Conservation (phyloP, 2,888 invertebrate species). For the Tetrapedia diversipes region DNA sequence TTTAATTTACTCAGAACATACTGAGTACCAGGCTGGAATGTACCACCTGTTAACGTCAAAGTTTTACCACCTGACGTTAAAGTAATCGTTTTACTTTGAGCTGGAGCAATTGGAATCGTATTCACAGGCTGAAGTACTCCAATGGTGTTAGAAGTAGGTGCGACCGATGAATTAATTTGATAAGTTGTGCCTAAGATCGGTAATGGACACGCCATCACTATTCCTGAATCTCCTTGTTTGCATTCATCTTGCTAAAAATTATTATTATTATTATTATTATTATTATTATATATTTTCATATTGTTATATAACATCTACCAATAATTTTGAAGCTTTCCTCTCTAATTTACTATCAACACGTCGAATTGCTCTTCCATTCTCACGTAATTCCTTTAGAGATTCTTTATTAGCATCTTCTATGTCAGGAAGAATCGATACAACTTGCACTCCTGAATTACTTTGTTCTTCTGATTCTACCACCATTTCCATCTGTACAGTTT, state of each 20-base stretch:
- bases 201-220: conserved; percentile 55
- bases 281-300: background rate
- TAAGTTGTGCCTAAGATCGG: conserved; percentile 59
- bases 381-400: conserved; percentile 38
- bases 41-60: conserved; percentile 73
- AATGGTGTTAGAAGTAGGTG: conserved; percentile 40
- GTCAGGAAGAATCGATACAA: conserved; percentile 57
- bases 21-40: conserved; percentile 70
- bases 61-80: conserved; percentile 73
- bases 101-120: conserved; percentile 68
- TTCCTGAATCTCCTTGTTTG: conserved; percentile 47
- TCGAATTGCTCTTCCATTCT: conserved; percentile 41
- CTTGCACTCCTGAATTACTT: conserved; percentile 43
- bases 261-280: background rate
- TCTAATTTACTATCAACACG: conserved; percentile 46
- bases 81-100: conserved; percentile 72
- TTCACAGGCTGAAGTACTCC: conserved; percentile 64
- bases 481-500: conserved; percentile 76
- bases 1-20: conserved; percentile 75
- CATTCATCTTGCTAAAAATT: conserved; percentile 47
- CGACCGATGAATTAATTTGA: conserved; percentile 57
- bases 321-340: conserved; percentile 52
- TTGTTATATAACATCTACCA: conserved; percentile 33
- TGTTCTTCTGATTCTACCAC: conserved; percentile 71
- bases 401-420: conserved; percentile 54